phyloP scores from a whole-genome alignment of 2,888 invertebrate species.

The Rotaria socialis region DNA sequence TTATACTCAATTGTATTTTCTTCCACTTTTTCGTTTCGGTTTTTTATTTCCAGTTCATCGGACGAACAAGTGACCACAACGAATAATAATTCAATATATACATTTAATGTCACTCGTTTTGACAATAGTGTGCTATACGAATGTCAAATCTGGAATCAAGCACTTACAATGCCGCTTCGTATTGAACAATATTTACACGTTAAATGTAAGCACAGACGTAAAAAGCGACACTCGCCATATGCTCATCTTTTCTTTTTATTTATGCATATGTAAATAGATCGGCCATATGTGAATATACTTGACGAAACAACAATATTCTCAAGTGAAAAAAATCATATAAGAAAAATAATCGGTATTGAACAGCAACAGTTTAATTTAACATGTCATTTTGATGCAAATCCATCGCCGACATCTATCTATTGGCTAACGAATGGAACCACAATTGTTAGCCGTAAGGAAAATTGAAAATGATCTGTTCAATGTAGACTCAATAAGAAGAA shows the following conservation, averaged over 20 bases:
- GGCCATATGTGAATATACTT: slow-evolving; percentile 17
- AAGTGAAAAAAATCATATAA: background rate
- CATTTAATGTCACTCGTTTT: background rate
- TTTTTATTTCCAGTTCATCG: background rate
- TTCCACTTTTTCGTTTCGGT: background rate
- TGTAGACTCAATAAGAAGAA: no score
- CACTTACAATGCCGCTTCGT: background rate
- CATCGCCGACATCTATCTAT: background rate
- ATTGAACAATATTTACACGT: slow-evolving; percentile 4
- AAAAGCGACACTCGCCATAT: background rate
- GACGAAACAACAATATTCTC: background rate
- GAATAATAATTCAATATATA: background rate
- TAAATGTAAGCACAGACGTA: slow-evolving; percentile 13
- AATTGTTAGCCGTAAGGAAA: slow-evolving; percentile 15
- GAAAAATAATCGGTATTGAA: background rate
- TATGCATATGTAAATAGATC: slow-evolving; percentile 1
- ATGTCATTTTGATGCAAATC: slow-evolving; percentile 16
- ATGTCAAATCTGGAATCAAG: slow-evolving; percentile 25
- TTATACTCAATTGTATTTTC: background rate
- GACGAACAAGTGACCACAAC: background rate
- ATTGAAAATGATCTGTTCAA: no score
- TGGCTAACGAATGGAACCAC: background rate
- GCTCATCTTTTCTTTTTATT: background rate
- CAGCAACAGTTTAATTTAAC: background rate
- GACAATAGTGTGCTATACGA: background rate